Conservation (phyloP, 1,140 invertebrate species). For the Marisa cornuarietis region DNA sequence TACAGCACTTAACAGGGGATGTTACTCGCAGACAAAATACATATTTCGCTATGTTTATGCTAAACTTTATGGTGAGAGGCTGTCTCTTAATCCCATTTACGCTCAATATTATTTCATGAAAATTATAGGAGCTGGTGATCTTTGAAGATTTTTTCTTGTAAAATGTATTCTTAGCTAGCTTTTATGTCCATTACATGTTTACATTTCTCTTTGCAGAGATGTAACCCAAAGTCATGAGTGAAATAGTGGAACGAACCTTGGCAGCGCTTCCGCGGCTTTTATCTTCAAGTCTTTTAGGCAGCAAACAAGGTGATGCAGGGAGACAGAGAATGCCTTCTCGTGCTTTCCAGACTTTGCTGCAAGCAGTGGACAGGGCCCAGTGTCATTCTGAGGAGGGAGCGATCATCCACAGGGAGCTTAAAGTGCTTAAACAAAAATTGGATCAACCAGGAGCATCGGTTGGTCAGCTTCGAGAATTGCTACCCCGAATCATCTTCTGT, state of each 20-base stretch:
- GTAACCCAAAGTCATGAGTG: slow-evolving; percentile 31
- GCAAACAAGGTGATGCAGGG: background rate
- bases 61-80: no score
- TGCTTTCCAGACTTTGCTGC: slow-evolving; percentile 22
- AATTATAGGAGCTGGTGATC: no score
- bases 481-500: slow-evolving; percentile 55
- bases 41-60: no score
- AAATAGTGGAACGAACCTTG: slow-evolving; percentile 44
- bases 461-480: slow-evolving; percentile 36
- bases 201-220: background rate
- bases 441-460: slow-evolving; percentile 23
- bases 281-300: slow-evolving; percentile 25
- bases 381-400: slow-evolving; percentile 2
- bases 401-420: slow-evolving; percentile 23
- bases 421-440: slow-evolving; percentile 28
- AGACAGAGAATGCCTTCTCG: slow-evolving; percentile 15
- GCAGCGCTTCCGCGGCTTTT: slow-evolving; percentile 35
- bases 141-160: no score
- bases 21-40: no score
- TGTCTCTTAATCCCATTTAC: no score
- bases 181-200: no score
- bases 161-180: no score
- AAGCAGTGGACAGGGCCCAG: slow-evolving; percentile 16
- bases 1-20: background rate
- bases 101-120: no score